These are phyloP conservation scores for Drosophila arawakana DNA, from an alignment of 1,140 invertebrate genomes.

Conservation along the genomic window DNA sequence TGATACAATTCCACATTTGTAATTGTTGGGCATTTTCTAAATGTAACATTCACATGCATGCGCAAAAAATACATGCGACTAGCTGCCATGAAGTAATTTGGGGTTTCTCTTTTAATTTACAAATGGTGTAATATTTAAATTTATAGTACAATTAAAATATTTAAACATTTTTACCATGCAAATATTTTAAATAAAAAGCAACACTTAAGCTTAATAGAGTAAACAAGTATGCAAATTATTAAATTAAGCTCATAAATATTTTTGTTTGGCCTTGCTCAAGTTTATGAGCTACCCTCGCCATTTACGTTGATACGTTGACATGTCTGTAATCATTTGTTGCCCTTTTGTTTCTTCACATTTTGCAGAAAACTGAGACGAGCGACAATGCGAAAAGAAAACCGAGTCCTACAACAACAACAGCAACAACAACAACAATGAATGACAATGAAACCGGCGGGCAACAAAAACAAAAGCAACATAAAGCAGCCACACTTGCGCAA, in stretches of 20 bases:
- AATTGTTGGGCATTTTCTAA: neutral
- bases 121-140: no score
- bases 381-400: slow-evolving; percentile 75
- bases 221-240: no score
- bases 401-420: slow-evolving; percentile 37
- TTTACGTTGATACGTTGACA: slow-evolving; percentile 27
- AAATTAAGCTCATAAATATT: neutral
- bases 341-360: slow-evolving; percentile 60
- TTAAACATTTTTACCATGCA: no score
- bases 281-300: slow-evolving; percentile 19
- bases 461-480: slow-evolving; percentile 11
- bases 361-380: slow-evolving; percentile 75
- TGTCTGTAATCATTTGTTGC: slow-evolving; percentile 49
- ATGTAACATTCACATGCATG: neutral
- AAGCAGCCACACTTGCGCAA: slow-evolving; percentile 68
- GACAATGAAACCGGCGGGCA: slow-evolving; percentile 51
- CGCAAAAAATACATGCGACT: neutral
- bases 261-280: neutral
- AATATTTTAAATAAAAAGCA: no score
- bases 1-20: neutral
- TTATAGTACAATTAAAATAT: no score
- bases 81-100: no score
- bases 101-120: no score
- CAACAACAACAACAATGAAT: slow-evolving; percentile 54
- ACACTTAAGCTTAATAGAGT: no score